A percentile compares a stretch with the other conserved stretches of the same genome.
phyloP scores from a whole-genome alignment of 1,140 invertebrate genomes.

The Dendroctonus ponderosae region DNA sequence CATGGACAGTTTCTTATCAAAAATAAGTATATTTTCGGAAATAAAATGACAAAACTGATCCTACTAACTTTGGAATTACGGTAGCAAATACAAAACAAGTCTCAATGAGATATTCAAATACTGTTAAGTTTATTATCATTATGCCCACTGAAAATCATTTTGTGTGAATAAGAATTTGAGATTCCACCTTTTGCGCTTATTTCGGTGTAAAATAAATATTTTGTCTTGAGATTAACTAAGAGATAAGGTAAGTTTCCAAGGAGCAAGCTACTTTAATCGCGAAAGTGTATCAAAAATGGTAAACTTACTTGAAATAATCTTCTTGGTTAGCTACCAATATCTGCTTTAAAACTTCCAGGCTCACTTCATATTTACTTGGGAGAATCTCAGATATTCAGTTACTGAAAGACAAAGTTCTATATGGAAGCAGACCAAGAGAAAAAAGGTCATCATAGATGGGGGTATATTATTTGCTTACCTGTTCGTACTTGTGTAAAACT shows the following conservation, averaged over 20 bases:
- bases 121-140: too few species aligned
- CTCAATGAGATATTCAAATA: too few species aligned
- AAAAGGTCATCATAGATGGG: slow-evolving; percentile 20
- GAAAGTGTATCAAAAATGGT: slow-evolving; percentile 9
- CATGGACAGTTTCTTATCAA: too few species aligned
- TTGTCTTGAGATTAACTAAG: neutral
- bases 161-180: too few species aligned
- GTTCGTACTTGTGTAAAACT: neutral
- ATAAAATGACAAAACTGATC: too few species aligned
- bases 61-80: too few species aligned
- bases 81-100: too few species aligned
- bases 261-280: neutral
- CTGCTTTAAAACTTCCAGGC: slow-evolving; percentile 5
- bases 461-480: slow-evolving; percentile 12
- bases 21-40: too few species aligned
- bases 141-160: too few species aligned
- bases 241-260: neutral
- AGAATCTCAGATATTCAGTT: slow-evolving; percentile 26
- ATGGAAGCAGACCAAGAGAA: slow-evolving; percentile 15
- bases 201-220: too few species aligned
- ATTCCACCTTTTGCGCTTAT: too few species aligned
- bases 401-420: slow-evolving; percentile 9
- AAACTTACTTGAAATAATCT: slow-evolving; percentile 2
- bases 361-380: slow-evolving; percentile 25
- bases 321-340: neutral